A percentile compares a stretch with the other conserved stretches of the same genome.
phyloP scores from a whole-genome alignment of 2,113 vertebrate species.

The Elephas maximus region DNA sequence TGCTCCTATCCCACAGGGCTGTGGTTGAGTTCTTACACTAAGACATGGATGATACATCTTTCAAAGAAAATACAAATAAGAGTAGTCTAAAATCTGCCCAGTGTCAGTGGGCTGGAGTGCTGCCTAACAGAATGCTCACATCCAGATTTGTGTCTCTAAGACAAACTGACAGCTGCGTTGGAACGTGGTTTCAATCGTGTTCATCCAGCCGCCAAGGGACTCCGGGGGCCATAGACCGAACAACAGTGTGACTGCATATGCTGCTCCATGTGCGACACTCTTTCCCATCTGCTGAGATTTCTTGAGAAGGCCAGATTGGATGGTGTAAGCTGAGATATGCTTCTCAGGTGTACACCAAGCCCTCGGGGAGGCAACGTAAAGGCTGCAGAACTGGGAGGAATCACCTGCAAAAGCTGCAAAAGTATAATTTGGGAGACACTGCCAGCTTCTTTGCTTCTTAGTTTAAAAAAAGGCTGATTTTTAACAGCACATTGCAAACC shows the following conservation, averaged over 20 bases:
- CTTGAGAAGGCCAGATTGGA: not conserved
- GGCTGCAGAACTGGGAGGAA: not conserved
- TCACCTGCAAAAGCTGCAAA: not conserved
- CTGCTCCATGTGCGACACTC: not conserved
- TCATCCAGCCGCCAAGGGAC: not conserved
- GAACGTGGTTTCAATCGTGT: not conserved
- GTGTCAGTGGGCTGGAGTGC: not conserved
- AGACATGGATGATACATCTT: not conserved
- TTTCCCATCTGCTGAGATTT: not conserved
- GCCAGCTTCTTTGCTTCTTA: not conserved
- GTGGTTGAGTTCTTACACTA: not conserved
- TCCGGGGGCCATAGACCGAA: not conserved
- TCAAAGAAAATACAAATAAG: conserved; percentile 35
- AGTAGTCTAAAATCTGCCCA: not conserved
- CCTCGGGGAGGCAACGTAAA: not conserved
- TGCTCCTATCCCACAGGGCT: not conserved
- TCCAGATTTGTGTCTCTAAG: not conserved
- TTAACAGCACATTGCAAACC: not conserved
- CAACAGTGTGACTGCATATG: not conserved
- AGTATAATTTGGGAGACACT: not conserved
- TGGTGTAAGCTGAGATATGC: accelerated
- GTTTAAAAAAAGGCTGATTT: not conserved
- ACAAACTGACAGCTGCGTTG: not conserved
- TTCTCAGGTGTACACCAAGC: not conserved
- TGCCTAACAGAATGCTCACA: not conserved